phyloP scores from a whole-genome alignment of 1,140 invertebrate species.

The Drosophila kurseongensis region DNA sequence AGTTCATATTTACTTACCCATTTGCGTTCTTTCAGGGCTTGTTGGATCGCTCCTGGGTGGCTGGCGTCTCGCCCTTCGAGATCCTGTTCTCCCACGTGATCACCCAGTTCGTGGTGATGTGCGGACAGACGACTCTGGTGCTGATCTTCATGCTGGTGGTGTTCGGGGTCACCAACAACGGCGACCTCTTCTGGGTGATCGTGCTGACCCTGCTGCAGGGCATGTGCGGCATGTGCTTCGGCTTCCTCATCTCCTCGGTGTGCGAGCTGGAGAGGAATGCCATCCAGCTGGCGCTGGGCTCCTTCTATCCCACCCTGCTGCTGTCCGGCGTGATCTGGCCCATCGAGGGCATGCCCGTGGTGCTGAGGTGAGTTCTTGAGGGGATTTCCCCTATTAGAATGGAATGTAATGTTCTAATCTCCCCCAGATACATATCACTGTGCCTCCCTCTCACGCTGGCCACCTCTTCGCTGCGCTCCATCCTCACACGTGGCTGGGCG shows the following conservation, averaged over 20 bases:
- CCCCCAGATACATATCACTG: constrained; percentile 89
- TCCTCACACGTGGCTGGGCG: constrained; percentile 95
- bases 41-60: constrained; percentile 95
- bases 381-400: background rate
- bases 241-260: constrained; percentile 96
- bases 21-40: constrained; percentile 87
- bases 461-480: constrained; percentile 94
- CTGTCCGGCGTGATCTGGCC: constrained; percentile 96
- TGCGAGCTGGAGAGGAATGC: constrained; percentile 97
- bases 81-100: constrained; percentile 96
- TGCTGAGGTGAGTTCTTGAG: constrained; percentile 86
- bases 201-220: constrained; percentile 94
- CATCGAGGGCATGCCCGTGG: constrained; percentile 94
- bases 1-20: background rate
- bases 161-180: constrained; percentile 94
- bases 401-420: background rate
- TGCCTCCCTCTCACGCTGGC: constrained; percentile 95
- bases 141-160: constrained; percentile 96
- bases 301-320: constrained; percentile 96
- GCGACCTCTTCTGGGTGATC: constrained; percentile 93
- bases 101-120: constrained; percentile 97
- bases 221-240: constrained; percentile 97
- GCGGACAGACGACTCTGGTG: constrained; percentile 93
- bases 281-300: constrained; percentile 96
- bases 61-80: constrained; percentile 94